Evolutionary conservation across 2,113 vertebrate genomes (phyloP).

Genomic region (Athene noctua): DNA sequence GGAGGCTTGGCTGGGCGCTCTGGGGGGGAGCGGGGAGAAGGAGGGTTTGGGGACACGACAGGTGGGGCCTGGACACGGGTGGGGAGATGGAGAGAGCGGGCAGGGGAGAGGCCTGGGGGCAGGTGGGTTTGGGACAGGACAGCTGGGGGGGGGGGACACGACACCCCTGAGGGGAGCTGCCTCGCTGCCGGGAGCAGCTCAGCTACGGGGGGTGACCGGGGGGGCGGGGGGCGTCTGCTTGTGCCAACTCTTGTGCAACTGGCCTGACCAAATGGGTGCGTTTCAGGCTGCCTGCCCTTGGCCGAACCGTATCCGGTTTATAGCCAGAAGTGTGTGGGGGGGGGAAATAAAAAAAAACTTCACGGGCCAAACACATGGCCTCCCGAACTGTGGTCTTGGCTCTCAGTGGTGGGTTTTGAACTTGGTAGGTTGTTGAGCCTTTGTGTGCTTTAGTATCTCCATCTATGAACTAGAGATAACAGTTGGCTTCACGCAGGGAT

Average conservation of each 20-base stretch:
- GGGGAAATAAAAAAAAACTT: neutral
- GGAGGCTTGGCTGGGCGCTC: neutral
- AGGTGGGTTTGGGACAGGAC: neutral
- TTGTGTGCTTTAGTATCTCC: conserved; percentile 29
- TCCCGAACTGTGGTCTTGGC: neutral
- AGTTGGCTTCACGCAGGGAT: conserved; percentile 20
- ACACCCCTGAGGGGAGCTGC: neutral
- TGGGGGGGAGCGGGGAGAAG: neutral
- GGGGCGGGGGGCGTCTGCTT: neutral
- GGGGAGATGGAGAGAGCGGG: neutral
- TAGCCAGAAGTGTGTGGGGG: neutral
- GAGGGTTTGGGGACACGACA: no score
- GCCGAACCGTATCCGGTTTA: neutral
- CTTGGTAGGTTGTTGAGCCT: neutral
- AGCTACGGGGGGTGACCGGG: neutral
- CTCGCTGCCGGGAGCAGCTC: neutral
- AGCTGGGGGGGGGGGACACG: neutral
- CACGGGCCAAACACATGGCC: neutral
- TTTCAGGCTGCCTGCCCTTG: neutral
- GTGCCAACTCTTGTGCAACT: neutral
- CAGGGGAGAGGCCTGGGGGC: neutral
- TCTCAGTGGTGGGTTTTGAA: conserved; percentile 1
- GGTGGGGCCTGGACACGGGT: fast-evolving
- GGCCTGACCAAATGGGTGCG: neutral
- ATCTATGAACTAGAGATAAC: conserved; percentile 16